Evolutionary conservation across 2,113 vertebrate genomes (phyloP).

Genomic region (Catharus bicknelli): DNA sequence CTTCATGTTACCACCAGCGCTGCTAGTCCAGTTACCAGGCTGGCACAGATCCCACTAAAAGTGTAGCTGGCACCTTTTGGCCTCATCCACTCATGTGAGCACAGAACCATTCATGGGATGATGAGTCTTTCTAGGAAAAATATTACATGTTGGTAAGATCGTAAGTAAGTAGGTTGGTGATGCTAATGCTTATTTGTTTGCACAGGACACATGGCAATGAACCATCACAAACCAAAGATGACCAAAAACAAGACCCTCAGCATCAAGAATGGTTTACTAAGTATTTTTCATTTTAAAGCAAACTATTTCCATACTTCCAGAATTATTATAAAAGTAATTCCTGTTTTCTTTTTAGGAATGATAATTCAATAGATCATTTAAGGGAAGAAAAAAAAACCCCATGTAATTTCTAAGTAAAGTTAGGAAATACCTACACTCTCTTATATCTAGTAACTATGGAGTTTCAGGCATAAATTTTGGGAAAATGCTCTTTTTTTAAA

Average conservation of each 20-base stretch:
- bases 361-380: not conserved
- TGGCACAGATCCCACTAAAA: not conserved
- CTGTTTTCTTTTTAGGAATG: not conserved
- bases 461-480: not conserved
- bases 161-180: not conserved
- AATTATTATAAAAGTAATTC: not conserved
- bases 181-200: constrained; percentile 54
- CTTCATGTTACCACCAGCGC: not conserved
- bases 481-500: not conserved
- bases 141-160: not conserved
- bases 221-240: constrained; percentile 72
- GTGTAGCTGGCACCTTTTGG: not conserved
- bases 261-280: constrained; percentile 97
- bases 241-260: constrained; percentile 76
- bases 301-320: not conserved
- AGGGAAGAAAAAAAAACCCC: not conserved
- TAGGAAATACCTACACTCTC: not conserved
- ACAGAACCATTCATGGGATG: not conserved
- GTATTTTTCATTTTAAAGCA: constrained; percentile 91
- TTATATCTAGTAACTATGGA: not conserved
- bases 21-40: not conserved
- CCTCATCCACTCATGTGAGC: not conserved
- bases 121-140: not conserved
- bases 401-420: not conserved
- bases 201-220: constrained; percentile 80